Evolutionary conservation across 2,888 invertebrate genomes (phyloP), one percentile per base, ranked within the genome.

Genomic region (Brassicogethes aeneus): DNA sequence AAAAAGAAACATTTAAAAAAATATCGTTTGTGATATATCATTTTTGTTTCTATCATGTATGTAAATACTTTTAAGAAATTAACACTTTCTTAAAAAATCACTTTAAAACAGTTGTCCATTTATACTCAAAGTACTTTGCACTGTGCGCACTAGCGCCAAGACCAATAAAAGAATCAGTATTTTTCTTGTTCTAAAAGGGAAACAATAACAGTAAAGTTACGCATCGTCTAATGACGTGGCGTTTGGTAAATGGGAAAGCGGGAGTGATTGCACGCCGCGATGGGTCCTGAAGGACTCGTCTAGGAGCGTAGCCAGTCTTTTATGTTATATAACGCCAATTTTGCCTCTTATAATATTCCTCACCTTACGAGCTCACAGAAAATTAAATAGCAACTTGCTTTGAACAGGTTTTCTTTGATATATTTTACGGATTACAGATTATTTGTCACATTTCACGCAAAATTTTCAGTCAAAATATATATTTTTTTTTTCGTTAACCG

Each of bases 221-320:
- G 54, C 52, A 54, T 47, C 44, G 48, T 46, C 51, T 54, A 56
- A 57, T 56, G 55, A 54, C 52, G 48, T 50, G 51, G 50, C 48
- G 53, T 56, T 50, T 49, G 52, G 52, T 55, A 52, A 56, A 53
- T 47, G 51, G 46, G 46, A 49, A 48, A 47, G 42, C 41, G 51
- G 53, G 52, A 55, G 52, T 48, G 46, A 55, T 58, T 55, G 47
- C 50, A 46, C 43, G 42, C 42, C 50, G 55, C 57, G 58, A 62
- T 60, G 54, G 56, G 56, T 59, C 63, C 63, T 60, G 40, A 44
- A 54, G 61, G 61, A 53, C 52, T 56, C 54, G 49, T 57, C 46
- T 49, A 41, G 47, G 45, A 52, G 50, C 53, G 54, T 47, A n/a
- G n/a, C n/a, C n/a, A n/a, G n/a, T 48, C 45, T 44, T 49, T 53